phyloP scores from a whole-genome alignment of 2,888 invertebrate species.

The Mesopsocus fuscifrons region DNA sequence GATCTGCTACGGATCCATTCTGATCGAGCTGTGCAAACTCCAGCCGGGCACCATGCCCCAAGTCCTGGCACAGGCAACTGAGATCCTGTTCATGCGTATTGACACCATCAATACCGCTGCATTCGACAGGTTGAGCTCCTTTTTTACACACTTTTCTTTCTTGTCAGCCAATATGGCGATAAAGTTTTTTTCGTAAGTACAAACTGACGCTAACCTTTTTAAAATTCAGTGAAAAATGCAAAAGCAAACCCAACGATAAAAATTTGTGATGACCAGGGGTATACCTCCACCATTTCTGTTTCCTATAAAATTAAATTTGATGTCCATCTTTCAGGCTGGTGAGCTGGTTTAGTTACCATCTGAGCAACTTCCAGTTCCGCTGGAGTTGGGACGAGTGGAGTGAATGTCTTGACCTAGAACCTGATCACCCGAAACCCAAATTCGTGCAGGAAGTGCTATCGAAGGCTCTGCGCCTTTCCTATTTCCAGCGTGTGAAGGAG shows the following conservation, averaged over 20 bases:
- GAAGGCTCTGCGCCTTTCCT: slow-evolving; percentile 80
- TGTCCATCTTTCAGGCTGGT: too few species aligned
- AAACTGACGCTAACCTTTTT: too few species aligned
- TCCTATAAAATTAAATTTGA: too few species aligned
- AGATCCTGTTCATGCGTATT: slow-evolving; percentile 87
- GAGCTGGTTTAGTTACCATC: slow-evolving; percentile 94
- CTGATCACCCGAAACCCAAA: slow-evolving; percentile 81
- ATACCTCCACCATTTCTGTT: too few species aligned
- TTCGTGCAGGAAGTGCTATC: slow-evolving; percentile 84
- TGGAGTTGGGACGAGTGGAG: slow-evolving; percentile 99
- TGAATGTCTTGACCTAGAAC: slow-evolving; percentile 60
- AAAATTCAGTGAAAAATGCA: too few species aligned
- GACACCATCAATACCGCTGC: slow-evolving; percentile 95
- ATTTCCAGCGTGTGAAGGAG: slow-evolving; percentile 82
- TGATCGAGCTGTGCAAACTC: slow-evolving; percentile 92
- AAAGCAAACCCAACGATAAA: too few species aligned
- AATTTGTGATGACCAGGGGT: too few species aligned
- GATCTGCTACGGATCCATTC: slow-evolving; percentile 81
- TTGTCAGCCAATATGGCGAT: too few species aligned
- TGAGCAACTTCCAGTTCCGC: slow-evolving; percentile 97
- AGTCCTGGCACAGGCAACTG: slow-evolving; percentile 92
- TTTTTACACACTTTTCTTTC: too few species aligned
- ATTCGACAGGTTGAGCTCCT: slow-evolving; percentile 53
- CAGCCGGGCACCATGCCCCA: slow-evolving; percentile 96
- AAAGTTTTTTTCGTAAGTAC: too few species aligned